These are phyloP conservation scores for Aegithalos caudatus DNA, from an alignment of 2,113 vertebrate genomes.

Conservation along the genomic window DNA sequence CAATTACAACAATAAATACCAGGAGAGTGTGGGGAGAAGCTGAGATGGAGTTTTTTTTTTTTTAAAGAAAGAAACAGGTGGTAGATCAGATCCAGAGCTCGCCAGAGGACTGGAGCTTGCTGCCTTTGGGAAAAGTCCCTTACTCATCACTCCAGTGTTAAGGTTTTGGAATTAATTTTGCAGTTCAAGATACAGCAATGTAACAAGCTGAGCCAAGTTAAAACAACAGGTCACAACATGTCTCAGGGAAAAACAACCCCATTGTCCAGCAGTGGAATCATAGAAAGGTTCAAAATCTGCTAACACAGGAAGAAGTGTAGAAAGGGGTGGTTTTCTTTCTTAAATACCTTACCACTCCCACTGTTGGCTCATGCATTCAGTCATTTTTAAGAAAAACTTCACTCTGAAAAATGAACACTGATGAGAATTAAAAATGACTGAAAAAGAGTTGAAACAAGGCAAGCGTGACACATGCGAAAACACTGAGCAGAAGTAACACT, in stretches of 20 bases:
- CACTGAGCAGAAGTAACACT: conserved; percentile 27
- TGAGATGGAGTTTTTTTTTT: neutral
- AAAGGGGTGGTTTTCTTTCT: neutral
- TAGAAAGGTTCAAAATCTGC: neutral
- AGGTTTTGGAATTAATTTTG: neutral
- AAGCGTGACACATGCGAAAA: neutral
- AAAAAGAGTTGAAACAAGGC: conserved; percentile 11
- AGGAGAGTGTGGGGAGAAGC: neutral
- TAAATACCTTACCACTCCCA: neutral
- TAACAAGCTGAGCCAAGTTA: neutral
- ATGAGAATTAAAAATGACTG: neutral
- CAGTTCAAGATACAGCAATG: neutral
- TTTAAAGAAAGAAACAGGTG: neutral
- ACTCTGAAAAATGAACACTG: neutral
- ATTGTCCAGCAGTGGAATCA: neutral
- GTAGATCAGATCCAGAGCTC: neutral
- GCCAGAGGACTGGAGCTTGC: neutral
- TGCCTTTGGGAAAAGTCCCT: neutral
- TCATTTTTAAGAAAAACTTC: neutral
- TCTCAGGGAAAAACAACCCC: neutral
- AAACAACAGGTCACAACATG: neutral
- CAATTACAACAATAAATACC: neutral
- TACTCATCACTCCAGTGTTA: neutral
- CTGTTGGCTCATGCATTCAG: neutral
- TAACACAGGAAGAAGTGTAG: neutral